Conservation (phyloP, 2,797 vertebrate species). For the Pogoniulus pusillus region DNA sequence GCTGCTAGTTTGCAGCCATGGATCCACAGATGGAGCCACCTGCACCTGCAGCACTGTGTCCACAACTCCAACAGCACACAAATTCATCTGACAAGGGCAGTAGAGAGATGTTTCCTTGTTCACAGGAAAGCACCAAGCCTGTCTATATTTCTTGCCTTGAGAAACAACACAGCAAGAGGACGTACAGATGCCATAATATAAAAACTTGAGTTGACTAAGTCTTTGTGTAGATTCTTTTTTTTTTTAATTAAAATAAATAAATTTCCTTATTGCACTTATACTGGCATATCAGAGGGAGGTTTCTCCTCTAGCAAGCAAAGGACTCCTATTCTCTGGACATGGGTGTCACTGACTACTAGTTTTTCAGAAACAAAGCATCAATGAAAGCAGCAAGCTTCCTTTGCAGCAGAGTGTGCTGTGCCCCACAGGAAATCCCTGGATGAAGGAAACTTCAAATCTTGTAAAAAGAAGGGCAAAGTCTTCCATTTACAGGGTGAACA, state of each 20-base stretch:
- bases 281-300: background rate
- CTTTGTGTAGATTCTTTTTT: background rate
- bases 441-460: slow-evolving; percentile 45
- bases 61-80: background rate
- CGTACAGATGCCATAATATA: background rate
- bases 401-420: slow-evolving; percentile 58
- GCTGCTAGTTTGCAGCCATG: background rate
- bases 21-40: rapidly evolving
- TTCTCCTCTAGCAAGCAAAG: slow-evolving; percentile 5
- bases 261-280: background rate
- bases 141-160: background rate
- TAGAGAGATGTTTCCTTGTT: background rate
- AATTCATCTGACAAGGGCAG: background rate
- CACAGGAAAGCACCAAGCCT: background rate
- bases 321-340: background rate
- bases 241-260: background rate
- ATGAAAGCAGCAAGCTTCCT: slow-evolving; percentile 57
- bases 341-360: slow-evolving; percentile 12
- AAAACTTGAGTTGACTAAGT: background rate
- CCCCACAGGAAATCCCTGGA: slow-evolving; percentile 65
- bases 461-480: slow-evolving; percentile 54
- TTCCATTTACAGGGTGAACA: slow-evolving; percentile 28
- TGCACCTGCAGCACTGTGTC: background rate
- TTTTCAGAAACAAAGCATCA: slow-evolving; percentile 57
- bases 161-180: background rate